Evolutionary conservation across 1,140 invertebrate genomes (phyloP).

Genomic region (Palaemon carinicauda): DNA sequence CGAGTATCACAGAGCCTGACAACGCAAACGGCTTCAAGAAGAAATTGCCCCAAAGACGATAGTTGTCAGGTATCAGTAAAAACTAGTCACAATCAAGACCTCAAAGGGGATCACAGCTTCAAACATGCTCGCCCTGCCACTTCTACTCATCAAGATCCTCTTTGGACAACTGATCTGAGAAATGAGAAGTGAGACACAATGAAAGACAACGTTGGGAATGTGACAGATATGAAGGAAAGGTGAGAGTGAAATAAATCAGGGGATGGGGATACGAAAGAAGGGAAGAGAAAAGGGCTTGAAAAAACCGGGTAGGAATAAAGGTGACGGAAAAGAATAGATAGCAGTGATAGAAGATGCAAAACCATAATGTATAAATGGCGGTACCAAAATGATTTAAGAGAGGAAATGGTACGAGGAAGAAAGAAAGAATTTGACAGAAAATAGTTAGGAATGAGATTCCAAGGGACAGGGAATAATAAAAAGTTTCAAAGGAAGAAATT

Average conservation of each 20-base stretch:
- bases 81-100: no score
- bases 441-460: neutral
- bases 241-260: neutral
- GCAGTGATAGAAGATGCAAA: no score
- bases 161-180: no score
- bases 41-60: neutral
- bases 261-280: neutral
- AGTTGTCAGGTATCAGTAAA: no score
- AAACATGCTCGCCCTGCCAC: no score
- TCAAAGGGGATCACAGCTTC: no score
- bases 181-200: no score
- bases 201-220: neutral
- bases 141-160: no score
- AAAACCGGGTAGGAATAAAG: neutral
- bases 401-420: neutral
- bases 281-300: neutral
- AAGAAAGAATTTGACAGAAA: neutral
- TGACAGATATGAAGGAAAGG: neutral
- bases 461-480: no score
- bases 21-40: neutral
- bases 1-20: neutral
- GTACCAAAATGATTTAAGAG: no score
- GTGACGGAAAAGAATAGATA: neutral
- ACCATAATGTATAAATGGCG: no score
- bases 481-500: no score